Evolutionary conservation across 1,140 invertebrate genomes (phyloP), one percentile per base, ranked within the genome.

Genomic region (Ceratoteleas bidentatus): DNA sequence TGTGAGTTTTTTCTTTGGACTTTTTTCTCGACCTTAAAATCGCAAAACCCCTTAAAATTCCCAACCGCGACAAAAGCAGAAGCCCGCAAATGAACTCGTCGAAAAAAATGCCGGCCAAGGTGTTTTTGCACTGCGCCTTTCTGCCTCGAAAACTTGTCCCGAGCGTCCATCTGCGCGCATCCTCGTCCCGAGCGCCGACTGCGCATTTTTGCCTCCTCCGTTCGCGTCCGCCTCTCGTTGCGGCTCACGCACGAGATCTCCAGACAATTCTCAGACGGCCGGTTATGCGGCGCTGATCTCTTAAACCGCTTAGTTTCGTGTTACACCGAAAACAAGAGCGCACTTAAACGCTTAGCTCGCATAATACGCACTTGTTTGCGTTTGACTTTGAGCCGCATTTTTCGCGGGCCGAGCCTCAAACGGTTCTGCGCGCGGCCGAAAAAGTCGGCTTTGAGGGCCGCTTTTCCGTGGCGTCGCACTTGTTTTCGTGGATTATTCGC

Each of bases 251-350:
- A 85, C 86, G 85, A 84, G 81, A 88, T 86, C 79, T 87, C 85
- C 83, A 86, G 86, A 89, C 86, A 85, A 90, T 90, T 89, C 85
- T 89, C 88, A 87, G 87, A 86, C 87, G 88, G 84, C 80, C 85
- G 85, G 85, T 90, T 88, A 87, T 88, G 84, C 85, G 84, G 84
- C 72, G 87, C 85, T 90, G 87, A 91, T 91, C 89, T 88, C 85
- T 90, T 90, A 91, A 91, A 88, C 89, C 89, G 89, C 88, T 92
- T 91, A 90, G 91, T 88, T 90, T 91, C 90, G 86, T 87, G 90
- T 91, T 91, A 89, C 90, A 90, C 88, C 91, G 87, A 92, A 91
- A 91, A 91, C 89, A 91, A 90, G 88, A 90, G 85, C 88, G 86
- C 88, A 88, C 88, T 90, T 88, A 72, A 87, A 88, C 87, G 90